These are phyloP conservation scores for Eumacrocentrus americanus DNA, from an alignment of 2,888 invertebrate species.

Conservation along the genomic window DNA sequence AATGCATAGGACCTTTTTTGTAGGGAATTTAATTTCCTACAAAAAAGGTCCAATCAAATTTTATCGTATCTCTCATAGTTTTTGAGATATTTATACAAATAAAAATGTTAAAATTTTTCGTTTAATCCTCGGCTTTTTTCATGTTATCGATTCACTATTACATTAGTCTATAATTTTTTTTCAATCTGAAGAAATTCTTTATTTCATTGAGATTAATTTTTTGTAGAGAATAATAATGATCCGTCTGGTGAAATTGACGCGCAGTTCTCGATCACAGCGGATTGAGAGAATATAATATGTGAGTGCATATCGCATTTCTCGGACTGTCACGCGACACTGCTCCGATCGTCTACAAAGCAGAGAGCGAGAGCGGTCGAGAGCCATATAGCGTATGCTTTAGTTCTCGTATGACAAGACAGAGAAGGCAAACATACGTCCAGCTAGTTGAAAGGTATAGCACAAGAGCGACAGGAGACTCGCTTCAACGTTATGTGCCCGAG, in stretches of 20 bases:
- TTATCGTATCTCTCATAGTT: too few species aligned
- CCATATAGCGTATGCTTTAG: constrained; percentile 3
- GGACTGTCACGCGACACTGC: constrained; percentile 24
- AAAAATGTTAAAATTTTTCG: too few species aligned
- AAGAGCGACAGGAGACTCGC: background rate
- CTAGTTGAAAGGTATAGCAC: background rate
- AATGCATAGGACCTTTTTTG: too few species aligned
- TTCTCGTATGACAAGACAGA: constrained; percentile 14
- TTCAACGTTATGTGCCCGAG: too few species aligned
- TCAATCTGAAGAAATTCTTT: background rate
- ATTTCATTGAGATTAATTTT: background rate
- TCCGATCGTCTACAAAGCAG: constrained; percentile 20
- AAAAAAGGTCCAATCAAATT: too few species aligned
- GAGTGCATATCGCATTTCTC: constrained; percentile 22
- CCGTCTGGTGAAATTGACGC: background rate
- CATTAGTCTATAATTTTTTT: too few species aligned
- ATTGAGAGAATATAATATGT: constrained; percentile 17
- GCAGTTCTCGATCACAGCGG: constrained; percentile 2
- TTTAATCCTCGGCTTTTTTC: too few species aligned
- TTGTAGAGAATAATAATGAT: background rate
- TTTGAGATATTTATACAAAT: too few species aligned
- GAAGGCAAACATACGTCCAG: background rate
- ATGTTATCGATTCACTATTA: too few species aligned
- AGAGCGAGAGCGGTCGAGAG: background rate
- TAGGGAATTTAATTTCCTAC: too few species aligned